Percentiles rank a stretch among this genome's conserved stretches.
phyloP scores from a whole-genome alignment of 2,888 invertebrate species.

The Caenorhabditis angaria region DNA sequence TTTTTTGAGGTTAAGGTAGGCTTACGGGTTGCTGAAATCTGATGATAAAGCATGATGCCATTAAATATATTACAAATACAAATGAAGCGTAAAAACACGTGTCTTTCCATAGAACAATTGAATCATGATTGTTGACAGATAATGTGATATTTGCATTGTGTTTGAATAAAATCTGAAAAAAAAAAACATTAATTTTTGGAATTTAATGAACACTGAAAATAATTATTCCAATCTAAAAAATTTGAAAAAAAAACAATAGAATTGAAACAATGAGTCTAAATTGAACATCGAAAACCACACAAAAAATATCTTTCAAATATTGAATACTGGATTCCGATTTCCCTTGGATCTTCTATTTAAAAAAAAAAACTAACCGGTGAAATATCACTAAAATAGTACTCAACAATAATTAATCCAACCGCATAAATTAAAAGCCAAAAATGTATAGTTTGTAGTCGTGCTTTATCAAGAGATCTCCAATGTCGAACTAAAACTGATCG shows the following conservation, averaged over 20 bases:
- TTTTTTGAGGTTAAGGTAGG: neutral
- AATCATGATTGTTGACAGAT: no score
- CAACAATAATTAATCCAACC: conserved; percentile 66
- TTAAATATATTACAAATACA: conserved; percentile 49
- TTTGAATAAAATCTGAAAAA: no score
- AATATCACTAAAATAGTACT: conserved; percentile 62
- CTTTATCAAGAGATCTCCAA: conserved; percentile 68
- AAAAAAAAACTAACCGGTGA: conserved; percentile 33
- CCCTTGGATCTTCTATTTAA: no score
- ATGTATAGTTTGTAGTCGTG: conserved; percentile 68
- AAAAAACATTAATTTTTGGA: no score
- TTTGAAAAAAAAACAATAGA: no score
- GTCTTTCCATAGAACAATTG: conserved; percentile 44
- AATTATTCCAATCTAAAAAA: no score
- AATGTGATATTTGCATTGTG: no score
- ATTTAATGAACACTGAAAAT: no score
- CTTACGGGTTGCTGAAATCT: conserved; percentile 49
- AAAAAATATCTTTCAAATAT: no score
- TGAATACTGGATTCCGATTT: no score
- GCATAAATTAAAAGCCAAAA: conserved; percentile 69
- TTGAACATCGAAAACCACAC: no score
- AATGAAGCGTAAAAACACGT: conserved; percentile 49
- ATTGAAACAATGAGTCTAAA: no score
- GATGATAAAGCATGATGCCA: conserved; percentile 46
- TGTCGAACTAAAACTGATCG: conserved; percentile 67